Base-by-base conservation (phyloP, 2,113 vertebrate species). In the Himantopus leucocephalus region DNA sequence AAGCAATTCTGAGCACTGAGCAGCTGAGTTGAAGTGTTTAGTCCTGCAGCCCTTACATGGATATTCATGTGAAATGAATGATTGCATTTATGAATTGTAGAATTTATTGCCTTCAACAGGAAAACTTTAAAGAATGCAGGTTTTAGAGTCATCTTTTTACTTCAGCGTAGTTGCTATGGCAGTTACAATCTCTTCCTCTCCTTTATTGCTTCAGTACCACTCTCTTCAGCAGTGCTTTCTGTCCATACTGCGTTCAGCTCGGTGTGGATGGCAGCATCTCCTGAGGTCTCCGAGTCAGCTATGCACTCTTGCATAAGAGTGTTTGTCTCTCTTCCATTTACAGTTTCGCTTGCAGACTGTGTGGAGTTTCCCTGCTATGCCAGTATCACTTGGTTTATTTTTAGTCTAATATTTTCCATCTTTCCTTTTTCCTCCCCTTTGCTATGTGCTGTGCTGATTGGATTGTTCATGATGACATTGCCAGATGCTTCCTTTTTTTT, bases 381-480 rank as follows among this genome's bases (percentile, higher is more conserved):
- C 91, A 88, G 22, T 90, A 78, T 92, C 63, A 34, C 80, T 96
- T 73, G 82, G 79, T 92, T 93, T 96, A 96, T 95, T 96, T 97
- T 95, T 92, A 97, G 94, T 80, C 60, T 74, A 95, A 92, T 34
- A 68, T 95, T 94, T 96, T 92, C 89, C 79, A 71, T 88, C 86
- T 64, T 92, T 71, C 39, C 52, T 76, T 95, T 96, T 94, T 73
- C 66, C 34, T 81, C 41, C 74, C 18, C 66, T 81, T 81, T 85
- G 66, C 73, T 87, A 66, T 85, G 45, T 90, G 41, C 66, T 73
- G 34, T 62, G n/a, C 74, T 87, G 91, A 94, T 88, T 91, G 89
- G 74, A 30, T 91, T 94, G 39, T 72, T 95, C 26, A 21, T 58
- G 58, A 70, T 80, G 64, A 79, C 77, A 43, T 76, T 95, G 62